These are phyloP conservation scores for Drosophila yooni DNA, from an alignment of 2,888 invertebrate genomes.

Conservation along the genomic window DNA sequence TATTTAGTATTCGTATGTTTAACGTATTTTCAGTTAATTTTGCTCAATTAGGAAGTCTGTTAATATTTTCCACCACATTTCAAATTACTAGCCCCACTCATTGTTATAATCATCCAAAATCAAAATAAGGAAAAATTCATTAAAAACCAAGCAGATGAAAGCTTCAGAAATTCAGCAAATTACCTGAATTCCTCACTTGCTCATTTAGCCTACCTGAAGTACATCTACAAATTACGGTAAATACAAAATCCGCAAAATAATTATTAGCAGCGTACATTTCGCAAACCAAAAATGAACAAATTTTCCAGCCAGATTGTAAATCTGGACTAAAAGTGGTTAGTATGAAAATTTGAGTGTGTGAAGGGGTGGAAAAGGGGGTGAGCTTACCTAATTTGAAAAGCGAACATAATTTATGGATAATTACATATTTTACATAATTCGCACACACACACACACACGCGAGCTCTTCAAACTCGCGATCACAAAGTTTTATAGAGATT, in stretches of 20 bases:
- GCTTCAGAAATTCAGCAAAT: constrained; percentile 23
- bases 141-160: constrained; percentile 2
- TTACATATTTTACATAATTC: constrained; percentile 58
- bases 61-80: background rate
- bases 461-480: background rate
- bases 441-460: constrained; percentile 7
- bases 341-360: background rate
- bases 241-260: constrained; percentile 50
- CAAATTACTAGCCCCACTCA: background rate
- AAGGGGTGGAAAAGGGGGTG: background rate
- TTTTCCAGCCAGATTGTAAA: constrained; percentile 37
- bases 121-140: background rate
- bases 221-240: constrained; percentile 35
- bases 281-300: constrained; percentile 55
- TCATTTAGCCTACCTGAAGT: constrained; percentile 2
- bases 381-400: constrained; percentile 48
- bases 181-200: background rate
- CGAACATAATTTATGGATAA: constrained; percentile 64
- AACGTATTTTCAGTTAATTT: background rate
- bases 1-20: background rate
- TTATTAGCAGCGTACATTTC: constrained; percentile 57
- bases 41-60: background rate
- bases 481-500: constrained; percentile 20
- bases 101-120: constrained; percentile 5
- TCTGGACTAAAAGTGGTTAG: too few species aligned